These are phyloP conservation scores for Oreochromis tanganicae DNA, from an alignment of 2,113 vertebrate genomes.

Conservation along the genomic window DNA sequence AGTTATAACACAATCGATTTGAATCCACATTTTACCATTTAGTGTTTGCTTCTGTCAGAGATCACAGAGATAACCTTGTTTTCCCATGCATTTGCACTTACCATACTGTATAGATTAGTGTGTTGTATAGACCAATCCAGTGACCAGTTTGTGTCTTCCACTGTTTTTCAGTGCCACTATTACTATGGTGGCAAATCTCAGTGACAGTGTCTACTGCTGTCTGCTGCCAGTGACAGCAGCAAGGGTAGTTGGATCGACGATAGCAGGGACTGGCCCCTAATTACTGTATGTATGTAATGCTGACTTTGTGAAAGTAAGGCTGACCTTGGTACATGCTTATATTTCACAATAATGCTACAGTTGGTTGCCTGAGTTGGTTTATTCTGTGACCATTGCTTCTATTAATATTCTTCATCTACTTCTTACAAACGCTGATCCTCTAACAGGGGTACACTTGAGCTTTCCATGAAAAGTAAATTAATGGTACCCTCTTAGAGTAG, in stretches of 20 bases:
- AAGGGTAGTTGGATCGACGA: not conserved
- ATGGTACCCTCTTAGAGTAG: not conserved
- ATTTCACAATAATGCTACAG: not conserved
- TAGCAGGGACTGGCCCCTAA: not conserved
- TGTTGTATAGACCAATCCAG: not conserved
- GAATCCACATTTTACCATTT: not conserved
- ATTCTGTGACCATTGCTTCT: not conserved
- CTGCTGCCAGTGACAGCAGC: not conserved
- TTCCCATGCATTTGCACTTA: not conserved
- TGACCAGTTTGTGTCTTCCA: not conserved
- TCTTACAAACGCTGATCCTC: not conserved
- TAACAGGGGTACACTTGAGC: not conserved
- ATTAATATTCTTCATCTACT: not conserved
- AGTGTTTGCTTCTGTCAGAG: not conserved
- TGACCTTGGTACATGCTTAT: not conserved
- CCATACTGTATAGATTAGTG: rapidly evolving
- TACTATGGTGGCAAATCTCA: not conserved
- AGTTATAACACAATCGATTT: not conserved
- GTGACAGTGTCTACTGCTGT: not conserved
- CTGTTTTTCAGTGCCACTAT: not conserved
- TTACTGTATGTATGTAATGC: not conserved
- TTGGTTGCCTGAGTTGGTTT: not conserved
- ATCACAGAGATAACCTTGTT: not conserved
- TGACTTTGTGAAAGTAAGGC: not conserved
- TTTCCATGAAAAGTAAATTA: not conserved